Conservation (phyloP, 2,113 vertebrate genomes). For the Vombatus ursinus region DNA sequence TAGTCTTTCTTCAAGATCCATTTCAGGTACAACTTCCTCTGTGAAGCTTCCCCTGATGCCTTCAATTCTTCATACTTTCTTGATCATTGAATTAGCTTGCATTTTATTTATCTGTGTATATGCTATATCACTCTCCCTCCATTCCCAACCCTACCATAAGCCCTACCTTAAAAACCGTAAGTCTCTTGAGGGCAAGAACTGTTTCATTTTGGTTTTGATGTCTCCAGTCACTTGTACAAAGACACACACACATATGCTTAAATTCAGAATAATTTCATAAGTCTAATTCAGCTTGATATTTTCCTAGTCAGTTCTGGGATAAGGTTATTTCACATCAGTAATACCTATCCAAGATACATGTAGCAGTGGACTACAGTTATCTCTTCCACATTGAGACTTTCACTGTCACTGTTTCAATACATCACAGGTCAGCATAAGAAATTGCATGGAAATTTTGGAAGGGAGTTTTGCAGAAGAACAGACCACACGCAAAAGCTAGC, state of each 20-base stretch:
- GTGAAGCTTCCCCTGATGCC: neutral
- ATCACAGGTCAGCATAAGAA: no score
- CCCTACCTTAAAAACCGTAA: neutral
- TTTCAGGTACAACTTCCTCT: neutral
- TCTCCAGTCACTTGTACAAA: neutral
- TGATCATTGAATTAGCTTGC: neutral
- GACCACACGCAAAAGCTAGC: no score
- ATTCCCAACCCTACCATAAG: neutral
- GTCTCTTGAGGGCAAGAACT: neutral
- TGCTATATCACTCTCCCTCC: neutral
- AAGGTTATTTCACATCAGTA: neutral
- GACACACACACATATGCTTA: neutral
- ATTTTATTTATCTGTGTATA: neutral
- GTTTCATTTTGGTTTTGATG: neutral
- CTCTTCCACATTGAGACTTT: no score
- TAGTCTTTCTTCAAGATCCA: neutral
- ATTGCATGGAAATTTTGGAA: no score
- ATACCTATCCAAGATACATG: neutral
- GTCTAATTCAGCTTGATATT: neutral
- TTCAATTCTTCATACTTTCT: neutral
- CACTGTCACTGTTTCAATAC: no score
- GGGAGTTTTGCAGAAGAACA: no score
- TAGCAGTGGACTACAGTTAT: neutral
- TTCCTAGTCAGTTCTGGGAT: neutral
- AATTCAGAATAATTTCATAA: neutral